phyloP scores from a whole-genome alignment of 2,888 invertebrate genomes.

The Erpobdella octoculata region DNA sequence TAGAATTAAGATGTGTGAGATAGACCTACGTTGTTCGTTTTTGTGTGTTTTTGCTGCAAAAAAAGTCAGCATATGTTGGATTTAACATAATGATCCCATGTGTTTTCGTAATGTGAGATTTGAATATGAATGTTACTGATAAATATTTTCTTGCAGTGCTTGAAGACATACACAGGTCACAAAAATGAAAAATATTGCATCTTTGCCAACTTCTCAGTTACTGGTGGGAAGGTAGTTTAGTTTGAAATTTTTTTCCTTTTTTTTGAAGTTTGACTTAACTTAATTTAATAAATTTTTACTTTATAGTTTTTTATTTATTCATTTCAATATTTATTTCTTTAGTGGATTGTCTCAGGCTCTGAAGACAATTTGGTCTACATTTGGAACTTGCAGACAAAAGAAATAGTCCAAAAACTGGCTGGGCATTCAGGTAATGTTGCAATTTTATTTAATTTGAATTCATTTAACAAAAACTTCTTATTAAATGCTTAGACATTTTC shows the following conservation, averaged over 20 bases:
- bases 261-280: neutral
- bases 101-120: neutral
- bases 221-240: conserved; percentile 97
- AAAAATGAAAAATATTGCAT: conserved; percentile 99
- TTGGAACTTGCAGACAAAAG: conserved; percentile 98
- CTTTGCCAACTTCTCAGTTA: conserved; percentile 98
- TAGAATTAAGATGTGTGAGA: neutral
- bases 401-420: conserved; percentile 92
- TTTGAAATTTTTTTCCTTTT: neutral
- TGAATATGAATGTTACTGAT: neutral
- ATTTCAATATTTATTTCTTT: conserved; percentile 41
- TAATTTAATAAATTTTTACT: neutral
- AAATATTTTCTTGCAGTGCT: conserved; percentile 57
- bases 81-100: too few relatives aligned
- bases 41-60: neutral
- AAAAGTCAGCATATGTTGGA: neutral
- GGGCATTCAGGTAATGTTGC: conserved; percentile 75
- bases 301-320: neutral
- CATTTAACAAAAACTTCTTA: too few relatives aligned
- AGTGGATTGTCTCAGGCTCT: conserved; percentile 99
- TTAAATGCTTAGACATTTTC: too few relatives aligned
- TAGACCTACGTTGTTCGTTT: neutral
- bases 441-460: too few relatives aligned
- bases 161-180: conserved; percentile 96
- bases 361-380: conserved; percentile 98